Evolutionary conservation across 2,888 invertebrate species (phyloP).

Genomic region (Hermaeophaga mercurialis): DNA sequence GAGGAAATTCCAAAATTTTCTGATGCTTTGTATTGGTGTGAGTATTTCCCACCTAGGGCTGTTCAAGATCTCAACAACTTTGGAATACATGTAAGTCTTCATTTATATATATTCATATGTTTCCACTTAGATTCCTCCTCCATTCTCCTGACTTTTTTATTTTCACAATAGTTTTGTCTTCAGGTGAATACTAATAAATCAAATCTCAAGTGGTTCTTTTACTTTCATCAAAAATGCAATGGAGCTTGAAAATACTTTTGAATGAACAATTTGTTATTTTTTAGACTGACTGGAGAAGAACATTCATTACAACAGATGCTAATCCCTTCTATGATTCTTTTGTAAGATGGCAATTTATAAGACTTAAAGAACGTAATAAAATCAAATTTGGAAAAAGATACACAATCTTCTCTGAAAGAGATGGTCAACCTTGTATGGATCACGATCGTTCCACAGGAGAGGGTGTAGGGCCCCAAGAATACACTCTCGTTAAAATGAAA

Average conservation of each 20-base stretch:
- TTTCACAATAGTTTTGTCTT: too few species aligned
- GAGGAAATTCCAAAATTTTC: conserved; percentile 94
- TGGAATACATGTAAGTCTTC: conserved; percentile 80
- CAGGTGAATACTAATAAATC: too few species aligned
- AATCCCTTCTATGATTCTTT: conserved; percentile 99
- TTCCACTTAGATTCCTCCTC: not conserved
- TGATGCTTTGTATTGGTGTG: conserved; percentile 90
- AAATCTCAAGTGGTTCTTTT: too few species aligned
- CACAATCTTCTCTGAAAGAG: conserved; percentile 94
- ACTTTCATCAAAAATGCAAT: too few species aligned
- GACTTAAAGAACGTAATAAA: conserved; percentile 83
- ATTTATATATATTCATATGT: too few species aligned
- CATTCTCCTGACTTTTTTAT: not conserved
- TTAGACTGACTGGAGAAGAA: conserved; percentile 95
- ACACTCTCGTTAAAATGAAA: conserved; percentile 94
- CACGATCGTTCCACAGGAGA: conserved; percentile 96
- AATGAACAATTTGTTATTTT: conserved; percentile 30
- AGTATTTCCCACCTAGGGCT: conserved; percentile 93
- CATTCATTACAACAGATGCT: conserved; percentile 97
- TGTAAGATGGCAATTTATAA: conserved; percentile 94
- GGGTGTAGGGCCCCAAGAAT: conserved; percentile 98
- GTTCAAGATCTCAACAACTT: conserved; percentile 84
- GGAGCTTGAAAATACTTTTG: too few species aligned
- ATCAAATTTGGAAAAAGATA: conserved; percentile 96
- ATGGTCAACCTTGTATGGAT: conserved; percentile 99